Conservation (phyloP, 2,888 invertebrate genomes). For the Ormyrus nitidulus region DNA sequence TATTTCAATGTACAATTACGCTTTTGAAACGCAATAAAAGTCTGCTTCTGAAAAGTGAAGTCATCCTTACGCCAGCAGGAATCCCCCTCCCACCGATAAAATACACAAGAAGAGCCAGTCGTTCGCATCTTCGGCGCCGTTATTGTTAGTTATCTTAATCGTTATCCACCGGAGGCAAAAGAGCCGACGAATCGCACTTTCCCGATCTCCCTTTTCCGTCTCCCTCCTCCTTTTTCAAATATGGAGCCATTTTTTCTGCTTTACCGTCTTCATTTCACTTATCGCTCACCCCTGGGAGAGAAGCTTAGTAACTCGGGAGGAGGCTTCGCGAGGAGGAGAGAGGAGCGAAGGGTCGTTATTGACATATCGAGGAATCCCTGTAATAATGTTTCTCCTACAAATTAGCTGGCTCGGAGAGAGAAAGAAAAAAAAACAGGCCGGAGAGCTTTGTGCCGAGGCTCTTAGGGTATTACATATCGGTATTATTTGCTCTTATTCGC, state of each 20-base stretch:
- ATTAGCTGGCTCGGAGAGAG: conserved; percentile 7
- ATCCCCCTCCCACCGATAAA: conserved; percentile 12
- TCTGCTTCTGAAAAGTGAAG: neutral
- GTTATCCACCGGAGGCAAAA: conserved; percentile 40
- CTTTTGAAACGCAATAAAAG: too few relatives aligned
- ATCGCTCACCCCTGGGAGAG: conserved; percentile 52
- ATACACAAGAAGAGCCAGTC: conserved; percentile 20
- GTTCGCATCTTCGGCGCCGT: conserved; percentile 46
- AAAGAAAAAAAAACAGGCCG: neutral
- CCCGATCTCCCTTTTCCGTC: conserved; percentile 13
- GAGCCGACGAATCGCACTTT: conserved; percentile 44
- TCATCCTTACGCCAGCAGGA: conserved; percentile 6
- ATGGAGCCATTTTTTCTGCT: conserved; percentile 39
- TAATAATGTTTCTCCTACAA: conserved; percentile 48
- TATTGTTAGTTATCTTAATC: conserved; percentile 55
- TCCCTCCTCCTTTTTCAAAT: conserved; percentile 36
- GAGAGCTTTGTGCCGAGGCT: too few relatives aligned
- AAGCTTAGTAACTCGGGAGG: conserved; percentile 38
- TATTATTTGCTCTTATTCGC: too few relatives aligned
- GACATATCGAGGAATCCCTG: conserved; percentile 49
- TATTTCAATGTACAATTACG: too few relatives aligned
- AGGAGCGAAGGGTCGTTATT: conserved; percentile 45
- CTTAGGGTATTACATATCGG: too few relatives aligned
- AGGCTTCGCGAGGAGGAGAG: conserved; percentile 1
- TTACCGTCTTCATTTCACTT: conserved; percentile 58